phyloP scores from a whole-genome alignment of 2,888 invertebrate genomes.

The Choristoneura rosaceana region DNA sequence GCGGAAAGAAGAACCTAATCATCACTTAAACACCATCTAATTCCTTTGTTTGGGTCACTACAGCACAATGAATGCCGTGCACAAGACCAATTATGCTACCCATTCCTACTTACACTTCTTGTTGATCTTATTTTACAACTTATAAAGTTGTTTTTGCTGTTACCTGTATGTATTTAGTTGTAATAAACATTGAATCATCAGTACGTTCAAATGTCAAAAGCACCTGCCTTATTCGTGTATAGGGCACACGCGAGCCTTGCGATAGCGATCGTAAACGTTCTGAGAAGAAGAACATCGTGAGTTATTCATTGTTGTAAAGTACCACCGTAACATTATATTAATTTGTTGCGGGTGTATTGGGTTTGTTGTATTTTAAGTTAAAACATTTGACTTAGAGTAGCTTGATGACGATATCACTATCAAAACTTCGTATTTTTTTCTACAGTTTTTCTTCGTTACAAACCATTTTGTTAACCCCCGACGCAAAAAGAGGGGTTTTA shows the following conservation, averaged over 20 bases:
- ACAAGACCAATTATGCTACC: constrained; percentile 20
- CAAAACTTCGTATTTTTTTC: too few relatives aligned
- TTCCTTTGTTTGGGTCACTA: constrained; percentile 41
- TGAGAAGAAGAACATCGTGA: constrained; percentile 38
- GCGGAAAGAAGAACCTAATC: constrained; percentile 37
- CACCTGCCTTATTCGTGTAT: constrained; percentile 40
- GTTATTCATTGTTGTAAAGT: constrained; percentile 33
- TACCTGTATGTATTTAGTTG: not conserved
- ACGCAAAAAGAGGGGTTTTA: too few relatives aligned
- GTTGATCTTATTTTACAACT: not conserved
- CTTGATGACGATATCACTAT: too few relatives aligned
- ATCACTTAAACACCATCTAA: constrained; percentile 43
- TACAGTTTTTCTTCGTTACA: too few relatives aligned
- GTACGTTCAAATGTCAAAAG: constrained; percentile 40
- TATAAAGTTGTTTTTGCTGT: constrained; percentile 13
- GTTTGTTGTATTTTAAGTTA: too few relatives aligned
- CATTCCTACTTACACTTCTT: not conserved
- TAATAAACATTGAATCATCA: constrained; percentile 33
- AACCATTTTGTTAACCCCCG: too few relatives aligned
- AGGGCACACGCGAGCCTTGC: constrained; percentile 36
- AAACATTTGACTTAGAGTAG: too few relatives aligned
- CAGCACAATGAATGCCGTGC: constrained; percentile 27
- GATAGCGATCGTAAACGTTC: constrained; percentile 38
- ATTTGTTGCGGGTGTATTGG: constrained; percentile 16
- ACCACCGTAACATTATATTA: constrained; percentile 22